Conservation (phyloP, 2,113 vertebrate genomes). For the Hypocryptadius cinnamomeus region DNA sequence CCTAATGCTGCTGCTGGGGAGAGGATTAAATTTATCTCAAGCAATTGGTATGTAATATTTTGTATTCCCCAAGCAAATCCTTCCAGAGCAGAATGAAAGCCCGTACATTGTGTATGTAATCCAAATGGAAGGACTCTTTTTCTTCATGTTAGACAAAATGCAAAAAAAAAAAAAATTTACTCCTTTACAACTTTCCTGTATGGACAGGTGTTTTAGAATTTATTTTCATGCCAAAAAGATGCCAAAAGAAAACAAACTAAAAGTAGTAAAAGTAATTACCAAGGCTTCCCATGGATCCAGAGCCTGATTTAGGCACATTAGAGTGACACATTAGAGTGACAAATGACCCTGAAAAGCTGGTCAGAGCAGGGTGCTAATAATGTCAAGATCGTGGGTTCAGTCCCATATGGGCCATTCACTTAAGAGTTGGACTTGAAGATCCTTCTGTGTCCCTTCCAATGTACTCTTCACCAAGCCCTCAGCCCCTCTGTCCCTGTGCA, state of each 20-base stretch:
- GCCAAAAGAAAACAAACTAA: background rate
- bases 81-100: background rate
- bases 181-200: background rate
- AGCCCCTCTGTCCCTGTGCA: background rate
- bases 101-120: background rate
- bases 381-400: background rate
- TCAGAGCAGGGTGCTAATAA: background rate
- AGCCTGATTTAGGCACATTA: background rate
- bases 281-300: background rate
- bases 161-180: background rate
- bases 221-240: background rate
- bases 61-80: background rate
- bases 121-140: background rate
- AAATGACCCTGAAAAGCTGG: background rate
- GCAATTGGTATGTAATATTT: background rate
- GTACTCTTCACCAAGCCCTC: background rate
- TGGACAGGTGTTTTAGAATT: background rate
- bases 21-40: slow-evolving; percentile 33
- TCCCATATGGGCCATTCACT: background rate
- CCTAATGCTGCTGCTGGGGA: background rate
- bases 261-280: background rate
- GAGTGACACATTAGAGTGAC: background rate
- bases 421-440: background rate
- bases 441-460: background rate
- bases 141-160: background rate